Base-by-base conservation (phyloP, 2,888 invertebrate genomes). In the Drosophila picticornis region DNA sequence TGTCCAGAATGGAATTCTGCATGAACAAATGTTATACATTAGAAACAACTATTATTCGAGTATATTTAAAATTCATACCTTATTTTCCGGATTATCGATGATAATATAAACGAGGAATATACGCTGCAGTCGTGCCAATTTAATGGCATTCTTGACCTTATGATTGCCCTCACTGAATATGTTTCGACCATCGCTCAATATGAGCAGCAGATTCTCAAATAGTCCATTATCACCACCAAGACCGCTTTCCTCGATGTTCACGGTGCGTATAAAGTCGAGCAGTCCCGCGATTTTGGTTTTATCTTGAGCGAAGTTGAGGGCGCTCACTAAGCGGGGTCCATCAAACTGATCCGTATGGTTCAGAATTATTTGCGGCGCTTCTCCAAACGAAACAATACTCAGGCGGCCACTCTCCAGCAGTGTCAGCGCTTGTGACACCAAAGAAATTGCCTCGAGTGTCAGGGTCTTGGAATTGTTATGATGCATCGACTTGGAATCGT, bases 41-140 rank as follows among this genome's bases (percentile, higher is more conserved):
- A 72, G 34, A 38, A 13, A 1, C 38, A 0, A 11, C 4, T 7
- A 27, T 3, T 2, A 10, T 10, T 13, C 4, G 0, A n/a, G n/a
- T 25, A 25, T 4, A 4, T 13, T 27, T 11, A 16, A 31, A n/a
- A 27, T 1, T n/a, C 16, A 31, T 89, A 97, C 97, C 95, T 98
- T 97, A 92, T 96, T 97, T 77, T 96, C 95, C 10, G 98, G 98
- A 94, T 98, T 98, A 93, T 99, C 99, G 53, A 99, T 96, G 75
- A 99, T 96, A 58, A 99, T 96, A 92, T 99, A 99, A 7, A 99
- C 97, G 75, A 98, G 95, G 93, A 99, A 99, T 80, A 99, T 96
- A 48, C 97, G 96, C 63, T 96, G 95, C 60, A 97, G 95, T 75
- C 96, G 95, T 5, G 98, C 98, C 83, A 96, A 94, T 84, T 98